Base-by-base conservation (phyloP, 1,140 invertebrate species). In the Spodoptera frugiperda region DNA sequence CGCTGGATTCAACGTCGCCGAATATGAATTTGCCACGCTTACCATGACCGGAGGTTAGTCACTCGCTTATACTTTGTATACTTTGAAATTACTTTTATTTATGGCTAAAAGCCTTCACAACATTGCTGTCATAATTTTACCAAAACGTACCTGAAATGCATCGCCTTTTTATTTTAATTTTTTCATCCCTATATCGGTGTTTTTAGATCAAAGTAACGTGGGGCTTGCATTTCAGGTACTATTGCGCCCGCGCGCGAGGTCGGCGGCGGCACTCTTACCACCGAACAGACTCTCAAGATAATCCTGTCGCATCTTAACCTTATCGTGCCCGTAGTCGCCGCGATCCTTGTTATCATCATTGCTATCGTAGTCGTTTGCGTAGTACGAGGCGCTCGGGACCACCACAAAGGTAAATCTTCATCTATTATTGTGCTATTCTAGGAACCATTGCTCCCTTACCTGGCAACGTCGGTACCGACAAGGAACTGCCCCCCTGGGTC, bases 21-120 rank as follows among this genome's bases (percentile, higher is more conserved):
- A 99, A 95, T 98, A 98, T 87, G 98, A 98, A 95, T 99, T 99
- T 92, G 98, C 98, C 15, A 99, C 99, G 12, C 95, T 99, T 9
- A 99, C 98, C 19, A 96, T 98, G 78, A 98, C 97, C 83, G 99
- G 98, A 96, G 97, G 98, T 98, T 96, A 95, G 86, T 90, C 57
- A 17, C 19, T 30, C 6, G 51, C 48, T 78, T 10, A 48, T 10
- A 39, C 2, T 3, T 5, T 5, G 5, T 39, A 33, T 33, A 39
- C 33, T 39, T 39, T 39, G 9, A 39, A 39, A 39, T 39, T 4
- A 39, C 33, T 39, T 9, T 39, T 9, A 8, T 39, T 39, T 4
- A 39, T 39, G 3, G 33, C 33, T 6, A 39, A 39, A 39, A 4
- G 33, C 4, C 21, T 57, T 55, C 19, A 61, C 30, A 25, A 14